phyloP scores from a whole-genome alignment of 2,888 invertebrate genomes.

The Vandiemenella viatica region DNA sequence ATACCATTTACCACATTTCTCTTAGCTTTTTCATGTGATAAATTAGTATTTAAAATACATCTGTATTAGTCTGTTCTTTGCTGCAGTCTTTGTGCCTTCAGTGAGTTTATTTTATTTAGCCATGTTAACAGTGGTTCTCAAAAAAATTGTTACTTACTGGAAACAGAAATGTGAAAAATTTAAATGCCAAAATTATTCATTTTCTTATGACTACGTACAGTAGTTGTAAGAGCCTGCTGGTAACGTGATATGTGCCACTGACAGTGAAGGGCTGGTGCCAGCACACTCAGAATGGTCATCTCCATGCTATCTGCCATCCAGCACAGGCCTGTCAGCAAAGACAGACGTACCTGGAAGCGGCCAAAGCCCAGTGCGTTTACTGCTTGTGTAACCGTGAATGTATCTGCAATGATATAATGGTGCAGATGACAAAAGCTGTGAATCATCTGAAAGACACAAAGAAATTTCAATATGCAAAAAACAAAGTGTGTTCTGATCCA shows the following conservation, averaged over 20 bases:
- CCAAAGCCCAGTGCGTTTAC: conserved; percentile 78
- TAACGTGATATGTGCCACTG: conserved; percentile 85
- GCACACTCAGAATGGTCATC: conserved; percentile 88
- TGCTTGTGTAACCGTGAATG: conserved; percentile 73
- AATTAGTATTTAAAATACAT: too few relatives aligned
- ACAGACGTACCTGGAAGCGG: conserved; percentile 77
- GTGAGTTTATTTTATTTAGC: too few relatives aligned
- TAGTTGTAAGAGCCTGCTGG: conserved; percentile 85
- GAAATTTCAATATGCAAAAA: conserved; percentile 1
- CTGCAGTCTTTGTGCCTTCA: too few relatives aligned
- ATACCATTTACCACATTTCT: too few relatives aligned
- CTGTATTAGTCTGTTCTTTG: too few relatives aligned
- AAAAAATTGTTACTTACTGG: too few relatives aligned
- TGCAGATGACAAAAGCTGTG: background rate
- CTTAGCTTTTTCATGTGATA: too few relatives aligned
- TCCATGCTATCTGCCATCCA: conserved; percentile 99
- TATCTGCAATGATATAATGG: conserved; percentile 44
- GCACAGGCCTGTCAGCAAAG: conserved; percentile 69
- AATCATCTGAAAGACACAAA: background rate
- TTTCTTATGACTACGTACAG: conserved; percentile 41
- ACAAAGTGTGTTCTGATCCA: background rate
- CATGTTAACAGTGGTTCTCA: too few relatives aligned
- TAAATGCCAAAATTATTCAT: too few relatives aligned
- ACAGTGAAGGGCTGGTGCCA: conserved; percentile 86
- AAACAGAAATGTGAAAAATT: too few relatives aligned